Evolutionary conservation across 2,113 vertebrate species (phyloP).

Genomic region (Mormyrus iriodes): DNA sequence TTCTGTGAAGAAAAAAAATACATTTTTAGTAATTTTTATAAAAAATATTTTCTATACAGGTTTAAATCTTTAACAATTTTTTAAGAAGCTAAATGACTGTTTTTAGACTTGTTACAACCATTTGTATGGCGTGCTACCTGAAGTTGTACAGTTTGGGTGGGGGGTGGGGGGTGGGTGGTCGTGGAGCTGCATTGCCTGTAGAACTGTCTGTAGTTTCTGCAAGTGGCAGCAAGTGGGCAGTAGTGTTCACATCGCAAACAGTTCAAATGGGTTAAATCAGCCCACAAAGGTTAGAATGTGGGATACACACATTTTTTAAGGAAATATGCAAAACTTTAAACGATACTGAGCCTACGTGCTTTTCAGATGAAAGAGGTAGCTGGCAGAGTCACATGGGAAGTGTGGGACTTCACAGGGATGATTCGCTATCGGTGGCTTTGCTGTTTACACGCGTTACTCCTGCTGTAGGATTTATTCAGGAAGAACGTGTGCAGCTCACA

Average conservation of each 20-base stretch:
- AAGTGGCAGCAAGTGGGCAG: not conserved
- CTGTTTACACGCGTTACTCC: not conserved
- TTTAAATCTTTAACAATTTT: not conserved
- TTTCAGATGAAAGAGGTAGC: not conserved
- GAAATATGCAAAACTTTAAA: not conserved
- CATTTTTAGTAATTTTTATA: not conserved
- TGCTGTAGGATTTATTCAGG: not conserved
- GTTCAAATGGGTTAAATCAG: not conserved
- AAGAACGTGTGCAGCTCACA: not conserved
- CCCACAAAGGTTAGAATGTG: not conserved
- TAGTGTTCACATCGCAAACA: not conserved
- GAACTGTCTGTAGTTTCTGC: not conserved
- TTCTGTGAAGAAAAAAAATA: not conserved
- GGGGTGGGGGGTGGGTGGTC: not conserved
- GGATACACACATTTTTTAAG: not conserved
- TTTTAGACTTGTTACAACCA: not conserved
- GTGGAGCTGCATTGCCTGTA: not conserved
- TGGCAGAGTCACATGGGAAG: not conserved
- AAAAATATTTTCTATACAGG: not conserved
- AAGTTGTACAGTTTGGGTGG: not conserved
- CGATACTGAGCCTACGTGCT: not conserved
- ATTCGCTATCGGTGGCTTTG: not conserved
- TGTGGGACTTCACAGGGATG: not conserved
- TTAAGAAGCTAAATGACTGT: not conserved
- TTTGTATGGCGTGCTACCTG: not conserved